phyloP scores from a whole-genome alignment of 2,113 vertebrate species.

The Triplophysa siluroides region DNA sequence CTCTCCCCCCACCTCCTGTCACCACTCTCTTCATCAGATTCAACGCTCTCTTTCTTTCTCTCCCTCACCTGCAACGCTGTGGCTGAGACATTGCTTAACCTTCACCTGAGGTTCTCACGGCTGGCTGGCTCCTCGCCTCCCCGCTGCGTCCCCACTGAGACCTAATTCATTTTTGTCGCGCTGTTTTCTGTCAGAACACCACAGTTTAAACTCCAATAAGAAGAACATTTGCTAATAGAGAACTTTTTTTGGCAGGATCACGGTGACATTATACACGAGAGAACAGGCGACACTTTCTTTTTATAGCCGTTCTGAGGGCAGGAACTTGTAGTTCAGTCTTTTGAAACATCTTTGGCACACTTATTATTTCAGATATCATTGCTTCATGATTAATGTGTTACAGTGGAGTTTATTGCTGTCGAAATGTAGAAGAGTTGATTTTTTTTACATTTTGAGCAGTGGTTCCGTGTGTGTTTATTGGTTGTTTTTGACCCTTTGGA shows the following conservation, averaged over 20 bases:
- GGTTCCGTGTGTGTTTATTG: neutral
- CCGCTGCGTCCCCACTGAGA: neutral
- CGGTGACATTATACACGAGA: neutral
- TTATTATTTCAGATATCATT: conserved; percentile 12
- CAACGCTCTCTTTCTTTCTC: conserved; percentile 14
- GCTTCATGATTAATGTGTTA: neutral
- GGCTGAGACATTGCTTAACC: conserved; percentile 28
- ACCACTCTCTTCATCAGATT: conserved; percentile 35
- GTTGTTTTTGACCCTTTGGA: neutral
- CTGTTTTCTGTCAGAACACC: conserved; percentile 17
- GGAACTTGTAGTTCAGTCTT: neutral
- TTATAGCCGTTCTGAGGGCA: neutral
- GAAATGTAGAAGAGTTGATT: neutral
- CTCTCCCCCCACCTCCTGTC: conserved; percentile 28
- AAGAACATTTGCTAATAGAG: conserved; percentile 11
- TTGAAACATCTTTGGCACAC: conserved; percentile 3
- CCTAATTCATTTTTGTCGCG: conserved; percentile 24
- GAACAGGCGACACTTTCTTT: neutral
- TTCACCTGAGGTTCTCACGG: conserved; percentile 31
- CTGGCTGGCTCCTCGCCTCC: conserved; percentile 23
- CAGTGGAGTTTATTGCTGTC: neutral
- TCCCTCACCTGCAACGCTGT: neutral
- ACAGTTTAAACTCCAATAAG: conserved; percentile 15
- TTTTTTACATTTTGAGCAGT: neutral
- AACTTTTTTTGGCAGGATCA: neutral